Conservation (phyloP, 2,797 vertebrate species). For the Artibeus jamaicensis region DNA sequence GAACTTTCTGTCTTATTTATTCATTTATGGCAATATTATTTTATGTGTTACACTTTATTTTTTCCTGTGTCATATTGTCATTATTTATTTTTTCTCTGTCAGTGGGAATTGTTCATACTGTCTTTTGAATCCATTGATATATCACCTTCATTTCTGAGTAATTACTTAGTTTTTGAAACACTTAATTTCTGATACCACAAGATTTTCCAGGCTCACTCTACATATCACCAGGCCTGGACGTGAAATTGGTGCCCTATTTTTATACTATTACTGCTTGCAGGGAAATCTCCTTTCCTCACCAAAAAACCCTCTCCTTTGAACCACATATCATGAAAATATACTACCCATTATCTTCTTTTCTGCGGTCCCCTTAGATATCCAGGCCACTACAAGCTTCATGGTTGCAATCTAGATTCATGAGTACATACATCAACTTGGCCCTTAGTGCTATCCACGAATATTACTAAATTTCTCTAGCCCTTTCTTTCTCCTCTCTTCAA, state of each 20-base stretch:
- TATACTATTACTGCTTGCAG: not conserved
- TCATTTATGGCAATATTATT: not conserved
- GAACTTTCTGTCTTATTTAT: not conserved
- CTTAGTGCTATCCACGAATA: not conserved
- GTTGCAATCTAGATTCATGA: not conserved
- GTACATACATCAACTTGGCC: not conserved
- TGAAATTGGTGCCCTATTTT: not conserved
- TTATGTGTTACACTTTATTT: not conserved
- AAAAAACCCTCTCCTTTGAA: not conserved
- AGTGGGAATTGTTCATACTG: not conserved
- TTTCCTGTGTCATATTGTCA: not conserved
- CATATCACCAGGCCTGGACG: not conserved
- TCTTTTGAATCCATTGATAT: not conserved
- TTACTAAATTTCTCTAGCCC: not conserved
- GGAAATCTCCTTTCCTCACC: not conserved
- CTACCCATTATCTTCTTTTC: not conserved
- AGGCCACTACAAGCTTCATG: not conserved
- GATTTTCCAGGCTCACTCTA: not conserved
- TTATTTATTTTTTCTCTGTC: not conserved
- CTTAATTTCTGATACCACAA: not conserved
- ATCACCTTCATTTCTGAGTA: not conserved
- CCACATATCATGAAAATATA: not conserved
- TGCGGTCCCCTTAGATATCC: not conserved
- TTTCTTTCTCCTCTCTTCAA: not conserved
- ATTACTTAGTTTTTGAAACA: not conserved